Percentiles rank a stretch among this genome's conserved stretches.
These are phyloP conservation scores for Mimachlamys varia DNA, from an alignment of 2,888 invertebrate species.

Conservation along the genomic window DNA sequence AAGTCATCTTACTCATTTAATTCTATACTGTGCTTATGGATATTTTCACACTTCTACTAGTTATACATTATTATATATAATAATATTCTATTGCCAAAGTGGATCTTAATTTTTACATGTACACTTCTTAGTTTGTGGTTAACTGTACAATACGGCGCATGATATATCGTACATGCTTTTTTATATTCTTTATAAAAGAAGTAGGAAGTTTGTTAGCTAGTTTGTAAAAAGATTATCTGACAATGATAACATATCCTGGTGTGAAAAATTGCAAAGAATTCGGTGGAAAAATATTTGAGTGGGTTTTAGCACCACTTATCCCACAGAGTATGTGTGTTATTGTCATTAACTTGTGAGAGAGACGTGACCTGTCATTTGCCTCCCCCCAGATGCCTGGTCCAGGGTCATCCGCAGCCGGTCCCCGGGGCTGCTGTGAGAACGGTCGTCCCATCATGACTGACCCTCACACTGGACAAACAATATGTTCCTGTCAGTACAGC, in stretches of 20 bases:
- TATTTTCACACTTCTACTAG: neutral
- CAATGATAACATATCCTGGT: conserved; percentile 33
- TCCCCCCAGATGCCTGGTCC: conserved; percentile 66
- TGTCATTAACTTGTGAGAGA: conserved; percentile 29
- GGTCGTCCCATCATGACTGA: conserved; percentile 85
- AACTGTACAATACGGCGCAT: neutral
- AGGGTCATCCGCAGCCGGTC: conserved; percentile 63
- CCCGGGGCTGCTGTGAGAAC: conserved; percentile 90
- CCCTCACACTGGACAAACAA: conserved; percentile 79
- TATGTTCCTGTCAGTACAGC: conserved; percentile 87
- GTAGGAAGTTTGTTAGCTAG: neutral
- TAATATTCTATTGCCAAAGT: neutral
- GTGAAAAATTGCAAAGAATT: conserved; percentile 17
- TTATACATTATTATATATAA: neutral
- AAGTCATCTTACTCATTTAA: neutral
- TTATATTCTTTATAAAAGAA: neutral
- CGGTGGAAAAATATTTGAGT: conserved; percentile 7
- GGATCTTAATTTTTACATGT: neutral
- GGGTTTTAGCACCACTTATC: neutral
- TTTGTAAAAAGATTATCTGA: neutral
- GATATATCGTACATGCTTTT: neutral
- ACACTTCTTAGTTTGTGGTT: neutral
- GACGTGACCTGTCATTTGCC: neutral
- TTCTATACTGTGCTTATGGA: neutral
- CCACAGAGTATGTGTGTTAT: neutral